These are phyloP conservation scores for Fratercula arctica DNA, from an alignment of 2,797 vertebrate species.

Conservation along the genomic window DNA sequence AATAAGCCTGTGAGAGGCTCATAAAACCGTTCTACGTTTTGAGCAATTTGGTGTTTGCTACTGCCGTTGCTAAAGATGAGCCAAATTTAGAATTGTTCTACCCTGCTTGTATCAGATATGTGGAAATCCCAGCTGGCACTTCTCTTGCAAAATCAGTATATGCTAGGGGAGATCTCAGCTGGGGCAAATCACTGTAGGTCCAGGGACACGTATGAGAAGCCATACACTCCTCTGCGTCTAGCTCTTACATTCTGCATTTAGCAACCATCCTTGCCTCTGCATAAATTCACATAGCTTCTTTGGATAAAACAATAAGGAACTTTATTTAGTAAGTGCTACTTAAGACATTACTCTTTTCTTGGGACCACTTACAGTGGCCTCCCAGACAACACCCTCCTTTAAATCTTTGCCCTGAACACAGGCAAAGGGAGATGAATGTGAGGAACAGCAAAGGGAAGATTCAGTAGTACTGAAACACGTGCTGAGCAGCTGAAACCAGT, in stretches of 20 bases:
- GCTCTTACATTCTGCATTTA: neutral
- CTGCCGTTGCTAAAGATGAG: neutral
- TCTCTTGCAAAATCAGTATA: neutral
- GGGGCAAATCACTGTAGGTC: neutral
- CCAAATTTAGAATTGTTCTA: neutral
- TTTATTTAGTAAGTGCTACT: neutral
- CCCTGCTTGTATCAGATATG: neutral
- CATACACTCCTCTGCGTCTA: neutral
- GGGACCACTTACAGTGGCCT: neutral
- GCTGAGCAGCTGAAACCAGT: neutral
- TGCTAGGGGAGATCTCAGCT: neutral
- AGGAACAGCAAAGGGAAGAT: neutral
- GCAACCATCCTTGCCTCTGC: neutral
- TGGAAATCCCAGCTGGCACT: neutral
- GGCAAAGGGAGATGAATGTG: neutral
- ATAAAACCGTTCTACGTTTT: neutral
- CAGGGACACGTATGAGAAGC: neutral
- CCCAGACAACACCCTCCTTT: neutral
- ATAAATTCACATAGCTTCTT: neutral
- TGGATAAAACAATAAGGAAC: neutral
- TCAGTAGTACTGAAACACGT: neutral
- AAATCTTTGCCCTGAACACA: neutral
- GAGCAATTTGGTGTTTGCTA: neutral
- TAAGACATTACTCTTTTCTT: neutral
- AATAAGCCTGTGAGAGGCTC: neutral